Percentiles rank a stretch among this genome's conserved stretches.
Evolutionary conservation across 1,140 invertebrate species (phyloP).

Genomic region (Schmidtea mediterranea): DNA sequence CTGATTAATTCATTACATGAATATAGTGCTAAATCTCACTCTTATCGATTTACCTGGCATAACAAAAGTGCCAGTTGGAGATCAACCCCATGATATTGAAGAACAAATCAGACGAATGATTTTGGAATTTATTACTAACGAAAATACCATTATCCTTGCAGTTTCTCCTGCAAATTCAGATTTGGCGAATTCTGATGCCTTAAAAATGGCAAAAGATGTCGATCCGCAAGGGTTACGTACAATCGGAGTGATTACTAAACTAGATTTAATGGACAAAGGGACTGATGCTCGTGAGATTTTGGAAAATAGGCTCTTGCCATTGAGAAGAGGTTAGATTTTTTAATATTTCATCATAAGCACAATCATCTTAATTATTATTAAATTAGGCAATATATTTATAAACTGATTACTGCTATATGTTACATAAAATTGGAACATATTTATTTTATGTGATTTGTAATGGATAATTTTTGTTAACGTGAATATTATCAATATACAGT

Average conservation of each 20-base stretch:
- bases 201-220: conserved; percentile 32
- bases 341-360: no score
- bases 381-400: no score
- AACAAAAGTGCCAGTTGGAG: conserved; percentile 27
- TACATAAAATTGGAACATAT: no score
- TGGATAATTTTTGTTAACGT: no score
- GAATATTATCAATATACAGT: no score
- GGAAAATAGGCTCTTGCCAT: conserved; percentile 78
- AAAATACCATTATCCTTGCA: conserved; percentile 30
- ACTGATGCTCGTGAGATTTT: conserved; percentile 90
- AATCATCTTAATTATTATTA: no score
- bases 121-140: conserved; percentile 29
- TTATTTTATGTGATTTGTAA: no score
- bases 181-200: conserved; percentile 32
- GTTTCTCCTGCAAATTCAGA: conserved; percentile 32
- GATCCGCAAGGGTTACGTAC: conserved; percentile 42
- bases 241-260: conserved; percentile 93
- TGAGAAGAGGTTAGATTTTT: conserved; percentile 42
- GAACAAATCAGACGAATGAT: conserved; percentile 24
- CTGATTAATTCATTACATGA: no score
- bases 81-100: conserved; percentile 28
- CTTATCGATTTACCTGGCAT: conserved; percentile 27
- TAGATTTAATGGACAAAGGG: conserved; percentile 98
- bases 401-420: no score
- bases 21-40: conserved; percentile 26